Conservation (phyloP, 2,888 invertebrate genomes). For the Amblyteles armatorius region DNA sequence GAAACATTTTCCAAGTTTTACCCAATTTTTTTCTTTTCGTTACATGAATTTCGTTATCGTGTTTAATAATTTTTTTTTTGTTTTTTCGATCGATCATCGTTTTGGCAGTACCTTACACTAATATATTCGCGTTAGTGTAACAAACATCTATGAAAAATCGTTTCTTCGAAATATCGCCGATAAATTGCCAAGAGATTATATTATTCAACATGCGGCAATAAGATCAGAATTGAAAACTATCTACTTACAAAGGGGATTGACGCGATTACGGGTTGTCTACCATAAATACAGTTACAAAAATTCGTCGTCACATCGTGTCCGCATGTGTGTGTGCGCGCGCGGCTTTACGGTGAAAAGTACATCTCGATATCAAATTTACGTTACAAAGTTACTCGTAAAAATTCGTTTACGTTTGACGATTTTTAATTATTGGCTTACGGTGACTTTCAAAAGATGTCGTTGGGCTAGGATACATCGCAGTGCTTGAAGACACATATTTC, state of each 20-base stretch:
- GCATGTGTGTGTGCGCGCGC: background rate
- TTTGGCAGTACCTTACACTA: conserved; percentile 55
- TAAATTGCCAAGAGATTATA: conserved; percentile 62
- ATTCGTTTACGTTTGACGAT: conserved; percentile 46
- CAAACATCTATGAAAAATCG: conserved; percentile 60
- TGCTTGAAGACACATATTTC: conserved; percentile 8
- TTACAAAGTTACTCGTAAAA: conserved; percentile 30
- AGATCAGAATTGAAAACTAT: conserved; percentile 70
- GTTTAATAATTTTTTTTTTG: conserved; percentile 42
- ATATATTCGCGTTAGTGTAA: conserved; percentile 53
- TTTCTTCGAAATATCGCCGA: conserved; percentile 56
- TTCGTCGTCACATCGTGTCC: conserved; percentile 9
- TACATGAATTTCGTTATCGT: conserved; percentile 32
- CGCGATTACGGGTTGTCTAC: conserved; percentile 64
- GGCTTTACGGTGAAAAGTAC: conserved; percentile 20
- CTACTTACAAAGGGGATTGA: conserved; percentile 67
- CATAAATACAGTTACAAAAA: conserved; percentile 64
- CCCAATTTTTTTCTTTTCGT: conserved; percentile 28
- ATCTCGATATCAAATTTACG: conserved; percentile 24
- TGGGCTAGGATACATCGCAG: conserved; percentile 27
- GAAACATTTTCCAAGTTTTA: conserved; percentile 16
- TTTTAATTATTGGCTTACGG: conserved; percentile 41
- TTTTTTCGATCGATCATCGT: conserved; percentile 56
- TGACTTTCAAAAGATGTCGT: conserved; percentile 52
- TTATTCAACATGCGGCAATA: conserved; percentile 63